Evolutionary conservation across 2,113 vertebrate species (phyloP).

Genomic region (Scalopus aquaticus): DNA sequence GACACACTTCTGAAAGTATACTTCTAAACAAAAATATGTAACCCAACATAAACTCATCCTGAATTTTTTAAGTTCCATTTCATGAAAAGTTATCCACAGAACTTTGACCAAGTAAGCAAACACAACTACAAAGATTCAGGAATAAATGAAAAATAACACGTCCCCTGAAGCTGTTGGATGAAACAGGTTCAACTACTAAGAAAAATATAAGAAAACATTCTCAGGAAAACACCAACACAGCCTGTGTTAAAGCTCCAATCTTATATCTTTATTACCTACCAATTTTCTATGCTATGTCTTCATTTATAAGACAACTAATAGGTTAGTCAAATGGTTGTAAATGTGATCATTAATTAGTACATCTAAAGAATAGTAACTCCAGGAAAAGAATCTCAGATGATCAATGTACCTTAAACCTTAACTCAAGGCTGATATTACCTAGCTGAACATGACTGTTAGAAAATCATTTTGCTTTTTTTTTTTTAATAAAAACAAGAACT

Average conservation of each 20-base stretch:
- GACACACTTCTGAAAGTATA: not conserved
- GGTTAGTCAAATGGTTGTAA: not conserved
- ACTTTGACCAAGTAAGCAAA: not conserved
- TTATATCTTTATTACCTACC: not conserved
- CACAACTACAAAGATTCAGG: not conserved
- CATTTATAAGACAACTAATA: constrained; percentile 23
- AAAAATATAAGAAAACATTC: constrained; percentile 8
- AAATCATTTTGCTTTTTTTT: not conserved
- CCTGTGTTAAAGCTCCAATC: not conserved
- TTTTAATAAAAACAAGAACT: not conserved
- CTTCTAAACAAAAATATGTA: constrained; percentile 11
- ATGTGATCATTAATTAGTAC: not conserved
- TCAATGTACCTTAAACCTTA: not conserved
- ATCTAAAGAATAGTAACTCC: not conserved
- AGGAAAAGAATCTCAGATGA: not conserved
- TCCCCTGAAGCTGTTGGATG: not conserved
- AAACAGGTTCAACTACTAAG: constrained; percentile 8
- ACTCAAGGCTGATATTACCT: constrained; percentile 8
- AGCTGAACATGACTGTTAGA: not conserved
- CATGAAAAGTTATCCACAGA: constrained; percentile 2
- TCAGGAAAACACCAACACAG: not conserved
- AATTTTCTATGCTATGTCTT: constrained; percentile 20
- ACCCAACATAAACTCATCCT: not conserved
- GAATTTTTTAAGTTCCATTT: constrained; percentile 43
- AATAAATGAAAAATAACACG: constrained; percentile 6